These are phyloP conservation scores for Aptenodytes forsteri DNA, from an alignment of 2,113 vertebrate genomes.

Conservation along the genomic window DNA sequence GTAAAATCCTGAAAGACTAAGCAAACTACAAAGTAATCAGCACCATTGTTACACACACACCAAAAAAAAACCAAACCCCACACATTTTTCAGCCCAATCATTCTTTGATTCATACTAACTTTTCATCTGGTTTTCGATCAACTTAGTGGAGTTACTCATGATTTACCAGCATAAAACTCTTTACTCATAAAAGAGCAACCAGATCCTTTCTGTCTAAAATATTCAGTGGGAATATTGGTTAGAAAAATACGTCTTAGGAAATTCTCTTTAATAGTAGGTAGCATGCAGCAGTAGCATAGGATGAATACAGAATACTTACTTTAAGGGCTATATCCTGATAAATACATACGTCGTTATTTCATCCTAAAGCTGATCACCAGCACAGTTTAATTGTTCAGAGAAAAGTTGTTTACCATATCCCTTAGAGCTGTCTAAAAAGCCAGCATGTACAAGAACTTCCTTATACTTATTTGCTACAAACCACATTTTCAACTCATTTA, in stretches of 20 bases:
- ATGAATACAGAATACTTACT: background rate
- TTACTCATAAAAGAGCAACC: background rate
- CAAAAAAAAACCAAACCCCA: no score
- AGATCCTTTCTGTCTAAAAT: background rate
- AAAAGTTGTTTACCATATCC: background rate
- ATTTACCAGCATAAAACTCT: background rate
- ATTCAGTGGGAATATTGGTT: background rate
- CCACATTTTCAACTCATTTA: background rate
- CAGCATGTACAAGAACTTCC: background rate
- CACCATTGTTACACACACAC: background rate
- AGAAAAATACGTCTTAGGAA: background rate
- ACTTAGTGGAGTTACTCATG: background rate
- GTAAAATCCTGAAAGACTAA: background rate
- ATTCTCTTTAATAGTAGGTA: background rate
- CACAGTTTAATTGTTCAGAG: background rate
- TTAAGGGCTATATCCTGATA: background rate
- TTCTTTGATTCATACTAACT: background rate
- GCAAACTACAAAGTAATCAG: background rate
- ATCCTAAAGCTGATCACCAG: background rate
- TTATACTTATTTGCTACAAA: background rate
- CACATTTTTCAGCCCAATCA: background rate
- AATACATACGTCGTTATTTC: background rate
- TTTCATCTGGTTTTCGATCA: background rate
- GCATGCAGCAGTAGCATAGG: background rate
- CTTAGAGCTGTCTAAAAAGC: background rate